phyloP scores from a whole-genome alignment of 2,888 invertebrate genomes.

The Patella caerulea region DNA sequence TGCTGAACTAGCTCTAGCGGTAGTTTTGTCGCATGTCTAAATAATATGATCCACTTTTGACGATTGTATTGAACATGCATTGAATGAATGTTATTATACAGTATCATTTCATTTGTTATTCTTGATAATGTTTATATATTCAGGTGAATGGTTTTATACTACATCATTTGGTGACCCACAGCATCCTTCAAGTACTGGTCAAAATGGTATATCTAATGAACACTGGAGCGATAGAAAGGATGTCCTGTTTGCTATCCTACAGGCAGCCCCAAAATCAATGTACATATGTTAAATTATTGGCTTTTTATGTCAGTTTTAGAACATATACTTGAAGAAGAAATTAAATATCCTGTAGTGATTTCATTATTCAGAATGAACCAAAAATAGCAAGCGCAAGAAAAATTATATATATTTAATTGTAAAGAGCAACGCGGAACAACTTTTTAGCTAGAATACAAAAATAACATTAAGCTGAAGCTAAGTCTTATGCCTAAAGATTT shows the following conservation, averaged over 20 bases:
- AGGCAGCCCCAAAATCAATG: constrained; percentile 15
- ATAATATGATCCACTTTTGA: neutral
- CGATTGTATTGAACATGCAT: too few species aligned
- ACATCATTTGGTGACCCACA: constrained; percentile 16
- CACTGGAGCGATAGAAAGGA: constrained; percentile 12
- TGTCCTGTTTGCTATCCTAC: constrained; percentile 13
- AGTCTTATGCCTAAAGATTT: too few species aligned
- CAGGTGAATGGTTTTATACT: constrained; percentile 19
- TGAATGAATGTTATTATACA: neutral
- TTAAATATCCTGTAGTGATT: too few species aligned
- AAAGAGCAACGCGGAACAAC: too few species aligned
- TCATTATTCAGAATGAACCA: too few species aligned
- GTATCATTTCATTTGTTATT: neutral
- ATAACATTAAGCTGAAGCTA: too few species aligned
- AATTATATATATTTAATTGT: too few species aligned
- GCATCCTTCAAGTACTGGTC: neutral
- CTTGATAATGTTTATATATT: too few species aligned
- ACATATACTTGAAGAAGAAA: too few species aligned
- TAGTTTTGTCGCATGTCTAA: constrained; percentile 27
- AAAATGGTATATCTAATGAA: neutral
- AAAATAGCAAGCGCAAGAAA: too few species aligned
- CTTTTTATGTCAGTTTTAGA: neutral
- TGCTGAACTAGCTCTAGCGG: too few species aligned
- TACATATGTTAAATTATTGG: neutral
- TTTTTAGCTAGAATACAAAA: too few species aligned